A percentile compares a stretch with the other conserved stretches of the same genome.
Evolutionary conservation across 2,113 vertebrate species (phyloP).

Genomic region (Paralichthys olivaceus): DNA sequence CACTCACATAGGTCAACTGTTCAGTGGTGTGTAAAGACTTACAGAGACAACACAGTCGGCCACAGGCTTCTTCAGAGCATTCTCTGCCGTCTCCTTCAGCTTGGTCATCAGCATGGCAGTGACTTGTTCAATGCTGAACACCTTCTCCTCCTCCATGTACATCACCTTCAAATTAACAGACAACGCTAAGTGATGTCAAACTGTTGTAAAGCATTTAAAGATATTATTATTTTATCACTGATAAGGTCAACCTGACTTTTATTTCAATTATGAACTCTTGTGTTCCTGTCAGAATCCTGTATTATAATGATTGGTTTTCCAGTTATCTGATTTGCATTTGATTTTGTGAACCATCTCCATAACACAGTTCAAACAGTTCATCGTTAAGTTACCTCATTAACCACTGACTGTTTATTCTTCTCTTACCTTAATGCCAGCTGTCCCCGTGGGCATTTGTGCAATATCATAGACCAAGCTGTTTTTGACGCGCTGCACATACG

Average conservation of each 20-base stretch:
- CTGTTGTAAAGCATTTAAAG: too few relatives aligned
- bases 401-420: background rate
- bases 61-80: constrained; percentile 94
- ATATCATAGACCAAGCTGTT: constrained; percentile 92
- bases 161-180: constrained; percentile 83
- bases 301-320: too few relatives aligned
- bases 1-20: background rate
- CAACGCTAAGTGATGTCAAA: background rate
- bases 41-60: constrained; percentile 97
- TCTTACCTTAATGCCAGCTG: constrained; percentile 93
- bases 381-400: too few relatives aligned
- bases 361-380: too few relatives aligned
- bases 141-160: constrained; percentile 97
- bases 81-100: constrained; percentile 95
- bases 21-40: constrained; percentile 72
- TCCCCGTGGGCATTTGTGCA: constrained; percentile 91
- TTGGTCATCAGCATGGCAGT: constrained; percentile 97
- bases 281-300: too few relatives aligned
- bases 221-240: too few relatives aligned
- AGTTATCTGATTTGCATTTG: too few relatives aligned
- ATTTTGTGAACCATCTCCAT: too few relatives aligned
- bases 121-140: constrained; percentile 95
- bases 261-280: too few relatives aligned
- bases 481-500: constrained; percentile 91
- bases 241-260: too few relatives aligned